Conservation (phyloP, 1,140 invertebrate genomes). For the Lasaia peninsularis region DNA sequence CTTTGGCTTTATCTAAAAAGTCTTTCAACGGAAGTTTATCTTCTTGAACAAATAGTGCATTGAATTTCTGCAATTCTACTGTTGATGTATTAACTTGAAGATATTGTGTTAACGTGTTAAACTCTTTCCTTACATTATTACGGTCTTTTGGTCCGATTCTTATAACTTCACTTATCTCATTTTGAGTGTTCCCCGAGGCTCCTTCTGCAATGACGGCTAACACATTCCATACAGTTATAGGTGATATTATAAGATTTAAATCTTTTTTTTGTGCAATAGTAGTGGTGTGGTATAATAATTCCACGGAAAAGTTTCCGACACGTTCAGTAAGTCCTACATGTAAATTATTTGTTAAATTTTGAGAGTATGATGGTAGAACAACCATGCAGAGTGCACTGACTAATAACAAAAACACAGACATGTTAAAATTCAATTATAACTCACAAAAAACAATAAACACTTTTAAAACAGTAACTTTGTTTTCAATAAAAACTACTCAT, state of each 20-base stretch:
- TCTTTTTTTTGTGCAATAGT: slow-evolving; percentile 30
- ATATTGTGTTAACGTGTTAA: slow-evolving; percentile 47
- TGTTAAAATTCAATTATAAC: background rate
- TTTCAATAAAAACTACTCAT: slow-evolving; percentile 12
- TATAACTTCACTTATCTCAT: slow-evolving; percentile 55
- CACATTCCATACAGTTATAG: slow-evolving; percentile 74
- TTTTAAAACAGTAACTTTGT: background rate
- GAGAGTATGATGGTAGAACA: background rate
- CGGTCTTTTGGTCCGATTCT: slow-evolving; percentile 39
- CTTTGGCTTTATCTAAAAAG: slow-evolving; percentile 48
- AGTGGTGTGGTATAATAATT: slow-evolving; percentile 48
- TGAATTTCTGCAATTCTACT: slow-evolving; percentile 52
- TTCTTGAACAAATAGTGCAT: slow-evolving; percentile 52
- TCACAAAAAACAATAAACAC: background rate
- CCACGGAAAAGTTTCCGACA: slow-evolving; percentile 68
- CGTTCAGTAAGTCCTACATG: slow-evolving; percentile 45
- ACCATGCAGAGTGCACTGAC: background rate
- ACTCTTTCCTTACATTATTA: slow-evolving; percentile 45
- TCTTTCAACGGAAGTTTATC: slow-evolving; percentile 35
- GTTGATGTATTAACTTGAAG: slow-evolving; percentile 59
- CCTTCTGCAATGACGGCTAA: slow-evolving; percentile 74
- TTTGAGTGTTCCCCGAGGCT: slow-evolving; percentile 52
- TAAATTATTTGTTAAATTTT: slow-evolving; percentile 15
- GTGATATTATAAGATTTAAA: slow-evolving; percentile 64
- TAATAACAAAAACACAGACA: slow-evolving; percentile 1